phyloP scores from a whole-genome alignment of 2,888 invertebrate species.

The Ecdyonurus torrentis region DNA sequence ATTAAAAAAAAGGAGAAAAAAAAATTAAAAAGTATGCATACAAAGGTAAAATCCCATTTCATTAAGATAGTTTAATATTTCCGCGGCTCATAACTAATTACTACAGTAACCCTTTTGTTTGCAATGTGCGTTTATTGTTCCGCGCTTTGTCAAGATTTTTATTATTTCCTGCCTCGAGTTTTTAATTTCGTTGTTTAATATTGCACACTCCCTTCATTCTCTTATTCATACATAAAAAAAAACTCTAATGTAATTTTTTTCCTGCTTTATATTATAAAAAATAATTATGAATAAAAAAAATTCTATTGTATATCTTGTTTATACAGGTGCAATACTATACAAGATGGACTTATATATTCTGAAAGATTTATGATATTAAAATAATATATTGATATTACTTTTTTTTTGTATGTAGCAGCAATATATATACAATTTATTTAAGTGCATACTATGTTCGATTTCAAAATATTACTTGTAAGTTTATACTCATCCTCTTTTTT shows the following conservation, averaged over 20 bases:
- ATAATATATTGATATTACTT: not conserved
- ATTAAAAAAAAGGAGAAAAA: not conserved
- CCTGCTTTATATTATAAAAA: no score
- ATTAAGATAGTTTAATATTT: conserved; percentile 2
- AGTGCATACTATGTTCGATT: not conserved
- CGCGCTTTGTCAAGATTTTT: conserved; percentile 1
- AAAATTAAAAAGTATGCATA: not conserved
- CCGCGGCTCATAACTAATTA: conserved; percentile 2
- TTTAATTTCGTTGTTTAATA: not conserved
- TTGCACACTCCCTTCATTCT: no score
- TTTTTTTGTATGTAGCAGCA: not conserved
- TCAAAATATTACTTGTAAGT: no score
- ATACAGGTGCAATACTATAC: no score
- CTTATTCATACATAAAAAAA: no score
- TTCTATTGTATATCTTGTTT: no score
- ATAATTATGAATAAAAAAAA: no score
- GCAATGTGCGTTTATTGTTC: not conserved
- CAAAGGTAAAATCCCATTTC: not conserved
- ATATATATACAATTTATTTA: not conserved
- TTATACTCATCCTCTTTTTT: no score
- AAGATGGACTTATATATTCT: no score
- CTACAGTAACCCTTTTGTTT: conserved; percentile 1
- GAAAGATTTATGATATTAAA: not conserved
- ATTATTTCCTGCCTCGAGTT: not conserved
- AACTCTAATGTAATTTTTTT: no score